These are phyloP conservation scores for Hydropotes inermis DNA, from an alignment of 2,113 vertebrate genomes.

Conservation along the genomic window DNA sequence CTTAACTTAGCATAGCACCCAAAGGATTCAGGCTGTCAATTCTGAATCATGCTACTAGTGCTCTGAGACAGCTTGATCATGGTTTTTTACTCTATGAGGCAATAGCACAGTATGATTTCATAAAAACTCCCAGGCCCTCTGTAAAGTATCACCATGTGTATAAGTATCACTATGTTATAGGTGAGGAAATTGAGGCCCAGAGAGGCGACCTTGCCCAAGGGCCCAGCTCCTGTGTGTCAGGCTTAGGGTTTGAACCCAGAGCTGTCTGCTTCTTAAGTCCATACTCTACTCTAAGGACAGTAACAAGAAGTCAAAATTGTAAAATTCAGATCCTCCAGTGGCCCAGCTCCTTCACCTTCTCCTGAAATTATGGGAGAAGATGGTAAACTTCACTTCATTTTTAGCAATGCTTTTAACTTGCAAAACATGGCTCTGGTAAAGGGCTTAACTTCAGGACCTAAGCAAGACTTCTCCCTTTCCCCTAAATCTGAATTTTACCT, in stretches of 20 bases:
- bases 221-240: background rate
- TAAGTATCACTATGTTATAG: background rate
- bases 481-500: background rate
- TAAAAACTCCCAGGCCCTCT: background rate
- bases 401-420: background rate
- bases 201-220: background rate
- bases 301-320: background rate
- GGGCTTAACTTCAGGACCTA: background rate
- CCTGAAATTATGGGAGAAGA: background rate
- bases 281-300: background rate
- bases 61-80: background rate
- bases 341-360: background rate
- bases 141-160: background rate
- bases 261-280: background rate
- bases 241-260: background rate
- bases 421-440: background rate
- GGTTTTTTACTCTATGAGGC: background rate
- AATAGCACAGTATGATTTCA: background rate
- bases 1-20: background rate
- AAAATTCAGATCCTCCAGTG: background rate
- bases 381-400: background rate
- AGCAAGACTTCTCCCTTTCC: rapidly evolving
- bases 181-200: background rate
- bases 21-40: background rate
- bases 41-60: background rate